These are phyloP conservation scores for Peromyscus nudipes DNA, from an alignment of 2,797 vertebrate species.

Conservation along the genomic window DNA sequence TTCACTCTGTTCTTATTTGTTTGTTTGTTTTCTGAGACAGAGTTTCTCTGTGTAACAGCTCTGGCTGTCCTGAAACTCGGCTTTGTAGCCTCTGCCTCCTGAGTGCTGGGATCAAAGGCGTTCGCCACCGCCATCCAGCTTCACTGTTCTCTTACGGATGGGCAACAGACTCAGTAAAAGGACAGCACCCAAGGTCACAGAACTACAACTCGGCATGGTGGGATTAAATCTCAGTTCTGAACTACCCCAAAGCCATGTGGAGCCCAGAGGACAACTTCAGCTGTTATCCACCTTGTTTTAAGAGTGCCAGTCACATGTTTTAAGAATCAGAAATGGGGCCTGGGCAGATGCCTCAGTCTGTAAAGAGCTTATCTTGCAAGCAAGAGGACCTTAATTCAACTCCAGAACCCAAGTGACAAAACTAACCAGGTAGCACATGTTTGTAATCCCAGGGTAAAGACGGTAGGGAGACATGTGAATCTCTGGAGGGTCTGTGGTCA, in stretches of 20 bases:
- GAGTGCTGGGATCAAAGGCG: background rate
- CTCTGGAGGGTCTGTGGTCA: background rate
- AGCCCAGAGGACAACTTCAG: background rate
- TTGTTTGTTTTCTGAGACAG: too few relatives aligned
- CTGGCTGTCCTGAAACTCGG: background rate
- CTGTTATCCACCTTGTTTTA: background rate
- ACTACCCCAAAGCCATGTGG: background rate
- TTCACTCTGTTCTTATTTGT: background rate
- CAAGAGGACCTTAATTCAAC: background rate
- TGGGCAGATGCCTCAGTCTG: background rate
- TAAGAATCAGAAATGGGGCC: background rate
- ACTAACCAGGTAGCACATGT: background rate
- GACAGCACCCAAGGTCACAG: background rate
- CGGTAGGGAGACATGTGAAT: background rate
- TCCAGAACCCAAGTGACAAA: too few relatives aligned
- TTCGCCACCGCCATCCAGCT: too few relatives aligned
- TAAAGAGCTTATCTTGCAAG: background rate
- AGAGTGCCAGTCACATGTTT: background rate
- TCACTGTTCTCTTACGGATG: background rate
- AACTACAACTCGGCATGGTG: background rate
- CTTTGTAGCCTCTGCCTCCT: background rate
- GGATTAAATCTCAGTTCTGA: background rate
- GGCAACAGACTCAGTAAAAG: background rate
- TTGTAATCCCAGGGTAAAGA: background rate
- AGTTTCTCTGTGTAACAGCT: background rate